Conservation (phyloP, 1,140 invertebrate genomes). For the Campoletis sonorensis region DNA sequence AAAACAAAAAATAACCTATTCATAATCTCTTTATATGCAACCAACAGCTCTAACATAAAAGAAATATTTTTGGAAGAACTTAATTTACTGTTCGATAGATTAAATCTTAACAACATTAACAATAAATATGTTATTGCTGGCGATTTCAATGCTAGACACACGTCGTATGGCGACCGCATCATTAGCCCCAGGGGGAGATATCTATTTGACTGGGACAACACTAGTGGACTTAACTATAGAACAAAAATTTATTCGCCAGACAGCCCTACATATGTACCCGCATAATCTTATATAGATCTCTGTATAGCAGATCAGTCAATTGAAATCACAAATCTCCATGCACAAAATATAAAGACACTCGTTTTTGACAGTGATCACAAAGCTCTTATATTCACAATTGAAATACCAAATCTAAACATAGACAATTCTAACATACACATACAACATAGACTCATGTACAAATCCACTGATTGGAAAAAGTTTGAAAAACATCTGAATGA, state of each 20-base stretch:
- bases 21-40: background rate
- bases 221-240: background rate
- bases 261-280: background rate
- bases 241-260: background rate
- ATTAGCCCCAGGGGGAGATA: background rate
- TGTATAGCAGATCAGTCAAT: background rate
- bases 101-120: background rate
- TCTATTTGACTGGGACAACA: background rate
- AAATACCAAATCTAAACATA: background rate
- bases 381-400: background rate
- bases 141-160: background rate
- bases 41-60: background rate
- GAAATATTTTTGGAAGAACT: background rate
- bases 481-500: conserved; percentile 39
- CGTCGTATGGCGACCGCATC: too few relatives aligned
- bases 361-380: conserved; percentile 44
- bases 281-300: background rate
- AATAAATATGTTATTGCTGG: background rate
- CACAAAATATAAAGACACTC: background rate
- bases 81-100: background rate
- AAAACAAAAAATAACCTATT: background rate
- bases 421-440: background rate
- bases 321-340: background rate
- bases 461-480: conserved; percentile 50
- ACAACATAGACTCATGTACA: conserved; percentile 29